These are phyloP conservation scores for Teleiodes luculella DNA, from an alignment of 2,888 invertebrate genomes.

Conservation along the genomic window DNA sequence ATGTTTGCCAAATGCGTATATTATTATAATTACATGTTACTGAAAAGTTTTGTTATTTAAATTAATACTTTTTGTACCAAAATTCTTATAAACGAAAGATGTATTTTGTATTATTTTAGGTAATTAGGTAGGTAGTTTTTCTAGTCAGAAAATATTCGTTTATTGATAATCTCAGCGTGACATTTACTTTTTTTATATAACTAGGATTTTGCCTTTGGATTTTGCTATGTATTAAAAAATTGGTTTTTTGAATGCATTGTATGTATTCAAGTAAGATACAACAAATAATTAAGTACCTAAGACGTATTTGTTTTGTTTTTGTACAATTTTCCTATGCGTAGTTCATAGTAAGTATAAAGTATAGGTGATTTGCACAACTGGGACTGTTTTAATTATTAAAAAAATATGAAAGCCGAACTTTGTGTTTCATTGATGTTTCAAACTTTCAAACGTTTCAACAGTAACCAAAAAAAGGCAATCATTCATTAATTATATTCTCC, in stretches of 20 bases:
- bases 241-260: background rate
- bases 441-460: too few relatives aligned
- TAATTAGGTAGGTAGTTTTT: slow-evolving; percentile 9
- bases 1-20: too few relatives aligned
- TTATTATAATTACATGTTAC: too few relatives aligned
- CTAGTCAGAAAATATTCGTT: slow-evolving; percentile 8
- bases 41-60: too few relatives aligned
- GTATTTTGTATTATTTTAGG: too few relatives aligned
- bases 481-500: too few relatives aligned
- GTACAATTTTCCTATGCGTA: background rate
- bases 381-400: slow-evolving; percentile 13
- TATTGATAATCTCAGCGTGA: background rate
- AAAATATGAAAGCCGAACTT: background rate
- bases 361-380: slow-evolving; percentile 1
- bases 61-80: background rate
- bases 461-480: too few relatives aligned
- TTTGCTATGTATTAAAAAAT: too few relatives aligned
- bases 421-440: background rate
- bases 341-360: too few relatives aligned
- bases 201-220: background rate
- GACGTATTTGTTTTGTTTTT: too few relatives aligned
- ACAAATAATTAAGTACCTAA: background rate
- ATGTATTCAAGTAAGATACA: background rate
- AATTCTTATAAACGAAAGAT: too few relatives aligned
- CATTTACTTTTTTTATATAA: background rate